Conservation (phyloP, 2,113 vertebrate genomes). For the Nycticebus coucang region DNA sequence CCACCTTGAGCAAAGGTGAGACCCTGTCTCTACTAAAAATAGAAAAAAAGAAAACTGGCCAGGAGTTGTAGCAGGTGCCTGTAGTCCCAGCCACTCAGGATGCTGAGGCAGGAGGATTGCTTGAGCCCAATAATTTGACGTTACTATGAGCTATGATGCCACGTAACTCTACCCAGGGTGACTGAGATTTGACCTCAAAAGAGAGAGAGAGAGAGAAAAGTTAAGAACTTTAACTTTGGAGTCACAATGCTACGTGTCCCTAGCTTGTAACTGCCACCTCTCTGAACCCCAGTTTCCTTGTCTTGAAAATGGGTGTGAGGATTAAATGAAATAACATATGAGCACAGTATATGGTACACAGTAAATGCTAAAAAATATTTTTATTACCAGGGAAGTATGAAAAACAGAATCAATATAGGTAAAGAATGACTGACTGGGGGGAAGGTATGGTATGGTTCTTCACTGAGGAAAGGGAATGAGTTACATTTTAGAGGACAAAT, state of each 20-base stretch:
- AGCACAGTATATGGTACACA: background rate
- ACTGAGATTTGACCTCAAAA: too few species aligned
- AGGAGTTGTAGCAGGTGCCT: too few species aligned
- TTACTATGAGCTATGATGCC: too few species aligned
- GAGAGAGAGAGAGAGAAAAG: background rate
- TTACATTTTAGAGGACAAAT: background rate
- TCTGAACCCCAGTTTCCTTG: slow-evolving; percentile 7
- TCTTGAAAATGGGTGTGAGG: background rate
- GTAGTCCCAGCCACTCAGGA: too few species aligned
- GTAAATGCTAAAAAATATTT: background rate
- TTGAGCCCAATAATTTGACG: too few species aligned
- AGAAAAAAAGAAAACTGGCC: too few species aligned
- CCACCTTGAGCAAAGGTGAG: too few species aligned
- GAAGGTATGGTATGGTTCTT: background rate
- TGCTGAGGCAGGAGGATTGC: too few species aligned
- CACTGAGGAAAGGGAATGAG: background rate
- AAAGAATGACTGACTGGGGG: background rate
- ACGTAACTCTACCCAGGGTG: too few species aligned
- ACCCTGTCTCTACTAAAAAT: too few species aligned
- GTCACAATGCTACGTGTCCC: background rate
- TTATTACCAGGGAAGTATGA: background rate
- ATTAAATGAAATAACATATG: background rate
- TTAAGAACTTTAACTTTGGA: slow-evolving; percentile 11
- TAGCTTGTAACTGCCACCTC: background rate
- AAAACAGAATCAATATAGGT: background rate